Evolutionary conservation across 2,113 vertebrate genomes (phyloP), one percentile per base, ranked within the genome.

Genomic region (Scomber colias): DNA sequence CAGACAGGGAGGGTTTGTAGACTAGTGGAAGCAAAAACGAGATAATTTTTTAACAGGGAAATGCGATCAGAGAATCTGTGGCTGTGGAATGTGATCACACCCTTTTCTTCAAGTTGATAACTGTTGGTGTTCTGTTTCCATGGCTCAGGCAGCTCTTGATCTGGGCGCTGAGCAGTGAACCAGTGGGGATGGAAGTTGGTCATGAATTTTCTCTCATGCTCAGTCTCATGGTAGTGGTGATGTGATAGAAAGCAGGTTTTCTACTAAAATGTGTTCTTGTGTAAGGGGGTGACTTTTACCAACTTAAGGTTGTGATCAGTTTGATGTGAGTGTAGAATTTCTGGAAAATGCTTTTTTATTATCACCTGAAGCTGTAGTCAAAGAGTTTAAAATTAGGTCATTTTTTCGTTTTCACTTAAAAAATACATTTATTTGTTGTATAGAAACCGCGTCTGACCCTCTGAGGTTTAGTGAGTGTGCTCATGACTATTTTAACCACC

Each of bases 61-160:
- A 69, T 46, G 55, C 1, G 2, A 44, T 17, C 7, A 4, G 6
- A 57, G 66, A 35, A 16, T 72, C 12, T 40, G 45, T 57, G 11
- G 14, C 51, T 21, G 64, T 75, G 60, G 70, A 81, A 76, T 71
- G 13, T 2, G 63, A 75, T 79, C 55, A 80, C 81, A 74, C 61
- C 75, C 51, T 86, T 79, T 54, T 75, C 51, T 57, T 57, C 46
- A 72, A 84, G 72, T 74, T 72, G 61, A 27, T 75, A 51, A 73
- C 51, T 59, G 64, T 71, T 79, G n/a, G 46, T 3, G 35, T 44
- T 53, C 35, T 57, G 67, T 73, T 69, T 77, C 71, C 74, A 67
- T 85, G 61, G 45, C 59, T 63, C 65, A 51, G 77, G 31, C 49
- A 8, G 50, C 55, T 61, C 44, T 40, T 67, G 70, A 49, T 79